phyloP scores from a whole-genome alignment of 2,797 vertebrate species.

The Emydoidea blandingii region DNA sequence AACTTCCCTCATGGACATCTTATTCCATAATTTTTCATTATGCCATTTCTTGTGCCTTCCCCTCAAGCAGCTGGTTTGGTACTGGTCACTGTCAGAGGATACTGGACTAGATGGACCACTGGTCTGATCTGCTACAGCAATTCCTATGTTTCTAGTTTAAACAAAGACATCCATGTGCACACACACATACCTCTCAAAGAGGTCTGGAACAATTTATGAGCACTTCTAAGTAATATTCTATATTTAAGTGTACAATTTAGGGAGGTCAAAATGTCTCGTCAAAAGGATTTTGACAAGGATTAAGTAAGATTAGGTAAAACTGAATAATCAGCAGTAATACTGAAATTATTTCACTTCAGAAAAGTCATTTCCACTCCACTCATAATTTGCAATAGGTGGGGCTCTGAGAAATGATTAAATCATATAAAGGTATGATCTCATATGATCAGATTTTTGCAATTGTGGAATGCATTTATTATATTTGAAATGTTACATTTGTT shows the following conservation, averaged over 20 bases:
- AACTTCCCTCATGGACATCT: neutral
- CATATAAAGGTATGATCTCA: neutral
- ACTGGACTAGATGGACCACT: accelerated
- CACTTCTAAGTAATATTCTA: neutral
- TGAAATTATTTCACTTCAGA: neutral
- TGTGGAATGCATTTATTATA: neutral
- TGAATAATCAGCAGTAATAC: neutral
- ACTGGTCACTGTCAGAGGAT: neutral
- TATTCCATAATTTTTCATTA: neutral
- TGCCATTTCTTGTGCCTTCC: neutral
- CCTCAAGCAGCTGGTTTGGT: neutral
- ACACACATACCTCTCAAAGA: neutral
- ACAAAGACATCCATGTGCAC: accelerated
- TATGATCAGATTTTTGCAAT: neutral
- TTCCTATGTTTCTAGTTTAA: neutral
- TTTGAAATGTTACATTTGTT: neutral
- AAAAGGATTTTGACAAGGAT: neutral
- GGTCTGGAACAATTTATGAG: neutral
- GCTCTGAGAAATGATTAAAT: neutral
- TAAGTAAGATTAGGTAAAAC: neutral
- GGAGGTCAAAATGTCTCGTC: neutral
- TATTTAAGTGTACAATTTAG: neutral
- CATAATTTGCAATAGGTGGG: neutral
- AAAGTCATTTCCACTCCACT: neutral
- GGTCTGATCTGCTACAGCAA: neutral